A percentile compares a stretch with the other conserved stretches of the same genome.
phyloP scores from a whole-genome alignment of 2,888 invertebrate genomes.

The Tribolium freemani region DNA sequence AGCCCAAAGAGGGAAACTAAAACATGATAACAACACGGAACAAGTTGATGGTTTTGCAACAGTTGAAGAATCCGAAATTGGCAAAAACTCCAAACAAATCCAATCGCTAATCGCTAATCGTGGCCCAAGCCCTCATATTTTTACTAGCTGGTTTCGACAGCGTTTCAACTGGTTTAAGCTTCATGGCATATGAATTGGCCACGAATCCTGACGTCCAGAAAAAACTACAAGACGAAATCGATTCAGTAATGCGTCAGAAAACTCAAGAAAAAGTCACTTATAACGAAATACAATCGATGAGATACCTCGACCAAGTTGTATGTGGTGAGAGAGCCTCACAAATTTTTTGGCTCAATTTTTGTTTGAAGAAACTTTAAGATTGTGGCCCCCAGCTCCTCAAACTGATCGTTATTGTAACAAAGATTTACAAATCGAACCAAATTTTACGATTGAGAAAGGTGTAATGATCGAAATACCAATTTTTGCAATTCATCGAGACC shows the following conservation, averaged over 20 bases:
- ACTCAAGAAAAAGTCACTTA: constrained; percentile 43
- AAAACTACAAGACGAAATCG: constrained; percentile 50
- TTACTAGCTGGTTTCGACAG: constrained; percentile 56
- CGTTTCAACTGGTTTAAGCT: constrained; percentile 46
- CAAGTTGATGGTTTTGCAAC: constrained; percentile 46
- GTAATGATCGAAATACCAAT: constrained; percentile 69
- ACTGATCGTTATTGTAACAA: constrained; percentile 72
- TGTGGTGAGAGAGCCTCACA: constrained; percentile 21
- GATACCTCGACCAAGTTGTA: constrained; percentile 50
- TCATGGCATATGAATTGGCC: constrained; percentile 53
- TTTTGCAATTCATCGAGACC: constrained; percentile 71
- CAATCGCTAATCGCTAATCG: constrained; percentile 50
- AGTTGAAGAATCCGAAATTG: constrained; percentile 43
- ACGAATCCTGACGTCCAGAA: constrained; percentile 50
- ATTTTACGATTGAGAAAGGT: constrained; percentile 66
- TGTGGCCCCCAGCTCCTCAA: constrained; percentile 72
- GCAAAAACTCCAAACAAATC: constrained; percentile 35
- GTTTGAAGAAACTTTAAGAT: constrained; percentile 72
- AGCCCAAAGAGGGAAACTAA: constrained; percentile 65
- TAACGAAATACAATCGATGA: constrained; percentile 47
- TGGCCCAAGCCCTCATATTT: constrained; percentile 54
- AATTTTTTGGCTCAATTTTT: background rate
- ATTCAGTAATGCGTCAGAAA: constrained; percentile 28
- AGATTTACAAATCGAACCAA: constrained; percentile 70
- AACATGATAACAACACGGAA: constrained; percentile 51